These are phyloP conservation scores for Hyaena hyaena DNA, from an alignment of 2,113 vertebrate species.

Conservation along the genomic window DNA sequence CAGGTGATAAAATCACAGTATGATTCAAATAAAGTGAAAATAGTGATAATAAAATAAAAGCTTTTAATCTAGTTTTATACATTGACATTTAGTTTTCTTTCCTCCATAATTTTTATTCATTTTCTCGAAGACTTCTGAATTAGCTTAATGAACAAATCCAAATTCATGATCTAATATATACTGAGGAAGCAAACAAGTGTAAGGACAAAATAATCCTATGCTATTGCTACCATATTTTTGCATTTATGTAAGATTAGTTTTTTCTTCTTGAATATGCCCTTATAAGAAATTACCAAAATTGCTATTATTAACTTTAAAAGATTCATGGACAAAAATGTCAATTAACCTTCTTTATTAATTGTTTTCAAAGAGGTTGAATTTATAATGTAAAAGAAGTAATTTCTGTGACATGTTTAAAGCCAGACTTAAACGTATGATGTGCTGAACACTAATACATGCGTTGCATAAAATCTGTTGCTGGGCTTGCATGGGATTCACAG, in stretches of 20 bases:
- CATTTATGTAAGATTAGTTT: background rate
- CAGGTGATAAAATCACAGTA: constrained; percentile 64
- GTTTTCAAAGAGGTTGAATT: background rate
- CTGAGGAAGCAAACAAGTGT: constrained; percentile 9
- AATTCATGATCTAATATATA: constrained; percentile 70
- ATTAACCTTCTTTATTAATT: constrained; percentile 2
- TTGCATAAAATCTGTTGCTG: constrained; percentile 79
- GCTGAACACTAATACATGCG: constrained; percentile 55
- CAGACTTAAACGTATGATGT: constrained; percentile 71
- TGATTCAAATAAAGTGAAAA: constrained; percentile 81
- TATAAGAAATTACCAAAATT: background rate
- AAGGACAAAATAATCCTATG: constrained; percentile 41
- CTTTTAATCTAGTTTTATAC: constrained; percentile 82
- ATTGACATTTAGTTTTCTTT: constrained; percentile 82
- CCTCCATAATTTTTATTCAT: constrained; percentile 72
- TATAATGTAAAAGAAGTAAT: constrained; percentile 15
- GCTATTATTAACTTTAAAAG: background rate
- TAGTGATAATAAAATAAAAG: constrained; percentile 84
- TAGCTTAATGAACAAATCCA: constrained; percentile 82
- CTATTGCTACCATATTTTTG: constrained; percentile 55
- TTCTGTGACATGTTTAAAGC: constrained; percentile 46
- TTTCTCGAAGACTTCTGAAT: constrained; percentile 81
- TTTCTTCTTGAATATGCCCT: background rate
- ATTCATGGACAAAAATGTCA: background rate
- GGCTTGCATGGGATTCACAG: constrained; percentile 74